A percentile compares a stretch with the other conserved stretches of the same genome.
Conservation (phyloP, 2,888 invertebrate genomes). For the Xestia rhomboidea region DNA sequence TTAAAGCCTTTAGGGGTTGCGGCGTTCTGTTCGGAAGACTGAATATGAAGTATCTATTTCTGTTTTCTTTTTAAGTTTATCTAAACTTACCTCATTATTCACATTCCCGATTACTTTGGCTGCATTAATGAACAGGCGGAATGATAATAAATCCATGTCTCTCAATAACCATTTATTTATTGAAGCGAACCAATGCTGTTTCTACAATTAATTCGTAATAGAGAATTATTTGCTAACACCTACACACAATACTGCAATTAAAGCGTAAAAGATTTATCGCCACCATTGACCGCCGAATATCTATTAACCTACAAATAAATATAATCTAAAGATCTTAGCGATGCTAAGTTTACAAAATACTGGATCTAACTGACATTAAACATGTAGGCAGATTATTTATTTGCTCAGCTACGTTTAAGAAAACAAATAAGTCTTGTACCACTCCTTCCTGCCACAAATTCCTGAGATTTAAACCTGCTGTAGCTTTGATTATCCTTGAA, state of each 20-base stretch:
- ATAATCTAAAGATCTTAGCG: slow-evolving; percentile 27
- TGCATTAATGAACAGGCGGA: not conserved
- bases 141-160: slow-evolving; percentile 21
- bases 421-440: slow-evolving; percentile 1
- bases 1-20: not conserved
- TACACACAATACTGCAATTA: slow-evolving; percentile 57
- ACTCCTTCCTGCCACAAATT: slow-evolving; percentile 14
- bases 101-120: not conserved
- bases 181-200: slow-evolving; percentile 16
- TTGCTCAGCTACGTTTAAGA: slow-evolving; percentile 12
- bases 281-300: slow-evolving; percentile 46
- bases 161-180: slow-evolving; percentile 23
- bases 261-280: slow-evolving; percentile 53
- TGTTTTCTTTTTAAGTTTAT: not conserved
- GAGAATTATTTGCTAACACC: slow-evolving; percentile 49
- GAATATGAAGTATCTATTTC: not conserved
- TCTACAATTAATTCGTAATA: slow-evolving; percentile 31
- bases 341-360: slow-evolving; percentile 50
- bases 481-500: slow-evolving; percentile 35
- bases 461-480: not conserved
- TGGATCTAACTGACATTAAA: slow-evolving; percentile 28
- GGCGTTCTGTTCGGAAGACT: not conserved
- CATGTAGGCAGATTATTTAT: slow-evolving; percentile 53
- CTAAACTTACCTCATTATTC: not conserved
- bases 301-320: slow-evolving; percentile 48